Conservation (phyloP, 2,888 invertebrate genomes). For the Erebia aethiops region DNA sequence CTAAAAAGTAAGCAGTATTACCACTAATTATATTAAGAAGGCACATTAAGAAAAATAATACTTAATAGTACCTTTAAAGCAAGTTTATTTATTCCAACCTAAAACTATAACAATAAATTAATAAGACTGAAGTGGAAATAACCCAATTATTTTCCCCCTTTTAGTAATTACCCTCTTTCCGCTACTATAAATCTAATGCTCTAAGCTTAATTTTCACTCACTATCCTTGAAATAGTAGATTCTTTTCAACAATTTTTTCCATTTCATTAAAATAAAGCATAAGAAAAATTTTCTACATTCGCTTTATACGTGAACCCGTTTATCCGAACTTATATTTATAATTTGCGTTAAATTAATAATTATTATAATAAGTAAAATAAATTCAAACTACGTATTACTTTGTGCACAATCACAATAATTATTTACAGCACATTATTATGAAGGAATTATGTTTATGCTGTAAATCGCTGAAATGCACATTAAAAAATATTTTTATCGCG, state of each 20-base stretch:
- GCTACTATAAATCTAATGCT: not conserved
- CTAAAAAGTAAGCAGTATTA: not conserved
- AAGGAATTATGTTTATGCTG: too few relatives aligned
- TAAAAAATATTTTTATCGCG: not conserved
- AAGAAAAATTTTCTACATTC: not conserved
- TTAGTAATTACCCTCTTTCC: not conserved
- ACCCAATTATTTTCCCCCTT: not conserved
- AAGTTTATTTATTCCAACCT: not conserved
- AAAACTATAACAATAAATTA: not conserved
- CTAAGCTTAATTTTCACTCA: not conserved
- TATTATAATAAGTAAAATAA: not conserved
- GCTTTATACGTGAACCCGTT: constrained; percentile 21
- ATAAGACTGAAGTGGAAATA: not conserved
- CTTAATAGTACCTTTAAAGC: too few relatives aligned
- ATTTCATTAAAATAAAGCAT: not conserved
- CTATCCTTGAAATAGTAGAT: too few relatives aligned
- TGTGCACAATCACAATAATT: not conserved
- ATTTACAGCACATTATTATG: not conserved
- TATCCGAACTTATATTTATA: constrained; percentile 27
- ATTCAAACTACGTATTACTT: not conserved
- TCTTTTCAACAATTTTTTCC: too few relatives aligned
- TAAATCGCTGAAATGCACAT: not conserved
- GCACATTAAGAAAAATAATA: not conserved
- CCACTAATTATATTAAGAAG: not conserved
- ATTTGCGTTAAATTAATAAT: not conserved